Evolutionary conservation across 2,888 invertebrate species (phyloP).

Genomic region (Lucinisca nassula): DNA sequence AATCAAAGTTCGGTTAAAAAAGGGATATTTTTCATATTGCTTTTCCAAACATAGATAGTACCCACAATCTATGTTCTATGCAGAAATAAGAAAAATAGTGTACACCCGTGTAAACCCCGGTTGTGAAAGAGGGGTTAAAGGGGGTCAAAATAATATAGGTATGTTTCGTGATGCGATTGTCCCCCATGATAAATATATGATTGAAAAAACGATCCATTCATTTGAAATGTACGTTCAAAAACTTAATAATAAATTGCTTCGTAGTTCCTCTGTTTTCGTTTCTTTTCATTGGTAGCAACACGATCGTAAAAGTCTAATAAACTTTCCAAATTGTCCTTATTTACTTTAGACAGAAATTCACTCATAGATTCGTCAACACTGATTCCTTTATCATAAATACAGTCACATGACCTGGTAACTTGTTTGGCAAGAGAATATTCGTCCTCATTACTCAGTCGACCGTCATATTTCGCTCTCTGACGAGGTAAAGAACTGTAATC

Average conservation of each 20-base stretch:
- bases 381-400: slow-evolving; percentile 36
- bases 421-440: slow-evolving; percentile 12
- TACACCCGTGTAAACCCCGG: too few species aligned
- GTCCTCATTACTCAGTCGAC: not conserved
- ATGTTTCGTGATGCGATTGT: too few species aligned
- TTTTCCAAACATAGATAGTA: too few species aligned
- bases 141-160: too few species aligned
- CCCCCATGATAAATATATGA: too few species aligned
- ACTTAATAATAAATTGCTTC: slow-evolving; percentile 50
- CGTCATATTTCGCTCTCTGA: not conserved
- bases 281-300: slow-evolving; percentile 37
- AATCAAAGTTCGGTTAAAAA: too few species aligned
- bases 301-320: slow-evolving; percentile 63
- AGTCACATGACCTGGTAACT: slow-evolving; percentile 31
- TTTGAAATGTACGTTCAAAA: too few species aligned
- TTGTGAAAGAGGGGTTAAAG: too few species aligned
- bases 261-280: slow-evolving; percentile 50
- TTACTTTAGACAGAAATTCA: slow-evolving; percentile 58
- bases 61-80: too few species aligned
- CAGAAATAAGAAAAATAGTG: too few species aligned
- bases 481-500: slow-evolving; percentile 5
- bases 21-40: too few species aligned
- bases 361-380: slow-evolving; percentile 66
- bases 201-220: too few species aligned
- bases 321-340: slow-evolving; percentile 57